These are phyloP conservation scores for Aphidius colemani DNA, from an alignment of 2,888 invertebrate species.

Conservation along the genomic window DNA sequence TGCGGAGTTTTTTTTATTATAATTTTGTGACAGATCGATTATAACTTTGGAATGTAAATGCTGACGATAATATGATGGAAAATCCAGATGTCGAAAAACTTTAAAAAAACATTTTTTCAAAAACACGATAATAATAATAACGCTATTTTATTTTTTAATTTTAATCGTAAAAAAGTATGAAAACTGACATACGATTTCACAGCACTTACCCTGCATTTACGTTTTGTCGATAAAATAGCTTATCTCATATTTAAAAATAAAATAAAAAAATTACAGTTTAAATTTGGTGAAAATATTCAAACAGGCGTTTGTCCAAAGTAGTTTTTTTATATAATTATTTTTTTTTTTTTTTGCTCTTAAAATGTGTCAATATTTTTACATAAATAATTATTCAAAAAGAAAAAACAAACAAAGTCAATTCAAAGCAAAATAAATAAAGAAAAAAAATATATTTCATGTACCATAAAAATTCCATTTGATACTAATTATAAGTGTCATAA, in stretches of 20 bases:
- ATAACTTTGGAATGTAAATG: no score
- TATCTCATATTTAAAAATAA: background rate
- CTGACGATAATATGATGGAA: no score
- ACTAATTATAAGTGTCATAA: no score
- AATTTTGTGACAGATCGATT: no score
- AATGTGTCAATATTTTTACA: background rate
- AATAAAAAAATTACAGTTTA: background rate
- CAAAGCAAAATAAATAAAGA: background rate
- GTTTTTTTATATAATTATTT: conserved; percentile 11
- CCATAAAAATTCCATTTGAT: no score
- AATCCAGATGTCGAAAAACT: no score
- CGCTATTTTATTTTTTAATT: no score
- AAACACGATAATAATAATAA: no score
- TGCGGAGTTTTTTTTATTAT: no score
- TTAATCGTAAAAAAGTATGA: no score
- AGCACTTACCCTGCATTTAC: conserved; percentile 14
- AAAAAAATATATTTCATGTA: background rate
- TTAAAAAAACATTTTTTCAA: no score
- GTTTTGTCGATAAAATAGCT: conserved; percentile 4
- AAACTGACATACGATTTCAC: conserved; percentile 20
- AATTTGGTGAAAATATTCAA: background rate
- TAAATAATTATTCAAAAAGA: background rate
- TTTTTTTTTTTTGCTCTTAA: conserved; percentile 8
- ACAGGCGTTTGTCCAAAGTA: conserved; percentile 3
- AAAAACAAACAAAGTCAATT: no score